phyloP scores from a whole-genome alignment of 2,113 vertebrate genomes.

The Hemicordylus capensis region DNA sequence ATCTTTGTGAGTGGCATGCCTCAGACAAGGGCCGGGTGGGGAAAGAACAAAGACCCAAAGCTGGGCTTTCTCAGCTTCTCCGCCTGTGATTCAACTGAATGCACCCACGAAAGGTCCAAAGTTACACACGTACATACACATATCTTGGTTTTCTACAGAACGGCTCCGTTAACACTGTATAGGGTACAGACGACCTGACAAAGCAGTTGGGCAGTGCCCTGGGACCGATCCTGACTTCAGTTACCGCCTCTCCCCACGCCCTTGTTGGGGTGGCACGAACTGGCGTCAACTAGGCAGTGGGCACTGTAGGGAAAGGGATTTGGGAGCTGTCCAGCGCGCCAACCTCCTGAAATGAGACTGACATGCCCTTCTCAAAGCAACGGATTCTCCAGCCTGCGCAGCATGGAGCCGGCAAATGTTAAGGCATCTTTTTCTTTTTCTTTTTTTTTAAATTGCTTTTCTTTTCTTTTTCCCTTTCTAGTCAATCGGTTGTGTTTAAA shows the following conservation, averaged over 20 bases:
- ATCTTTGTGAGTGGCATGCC: neutral
- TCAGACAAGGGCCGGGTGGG: neutral
- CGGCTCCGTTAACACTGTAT: neutral
- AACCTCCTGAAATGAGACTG: conserved; percentile 8
- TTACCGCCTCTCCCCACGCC: neutral
- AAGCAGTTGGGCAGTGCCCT: neutral
- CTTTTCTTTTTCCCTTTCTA: too few species aligned
- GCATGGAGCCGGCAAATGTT: neutral
- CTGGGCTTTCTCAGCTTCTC: neutral
- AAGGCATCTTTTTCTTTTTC: neutral
- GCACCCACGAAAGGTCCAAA: conserved; percentile 1
- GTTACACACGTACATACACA: conserved; percentile 19
- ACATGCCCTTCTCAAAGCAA: neutral
- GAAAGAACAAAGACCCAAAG: neutral
- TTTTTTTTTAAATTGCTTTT: neutral
- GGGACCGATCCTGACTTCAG: neutral
- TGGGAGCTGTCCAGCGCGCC: neutral
- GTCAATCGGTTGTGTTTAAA: neutral
- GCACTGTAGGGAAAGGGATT: rapidly evolving
- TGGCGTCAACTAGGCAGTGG: too few species aligned
- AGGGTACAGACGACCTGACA: neutral
- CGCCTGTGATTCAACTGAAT: neutral
- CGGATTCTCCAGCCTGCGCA: too few species aligned
- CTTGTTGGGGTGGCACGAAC: neutral
- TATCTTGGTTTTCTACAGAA: neutral